Percentiles rank a stretch among this genome's conserved stretches.
phyloP scores from a whole-genome alignment of 1,140 invertebrate genomes.

The Caligus rogercresseyi region DNA sequence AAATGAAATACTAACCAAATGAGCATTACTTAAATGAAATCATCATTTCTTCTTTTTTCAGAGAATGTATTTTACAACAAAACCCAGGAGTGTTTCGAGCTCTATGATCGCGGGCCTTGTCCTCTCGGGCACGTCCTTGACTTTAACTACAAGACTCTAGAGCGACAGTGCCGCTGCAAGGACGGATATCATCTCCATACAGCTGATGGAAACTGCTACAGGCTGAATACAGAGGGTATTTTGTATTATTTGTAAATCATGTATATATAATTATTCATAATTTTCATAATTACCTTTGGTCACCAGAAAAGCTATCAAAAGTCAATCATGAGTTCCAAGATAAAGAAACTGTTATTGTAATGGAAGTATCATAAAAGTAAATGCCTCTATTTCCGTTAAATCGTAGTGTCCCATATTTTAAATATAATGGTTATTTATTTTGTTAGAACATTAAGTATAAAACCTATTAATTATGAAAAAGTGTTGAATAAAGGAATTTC shows the following conservation, averaged over 20 bases:
- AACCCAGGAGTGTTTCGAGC: slow-evolving; percentile 23
- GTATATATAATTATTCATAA: slow-evolving; percentile 2
- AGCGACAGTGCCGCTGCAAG: slow-evolving; percentile 24
- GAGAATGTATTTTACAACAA: slow-evolving; percentile 24
- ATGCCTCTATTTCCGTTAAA: not conserved
- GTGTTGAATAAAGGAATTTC: too few relatives aligned
- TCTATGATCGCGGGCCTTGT: slow-evolving; percentile 26
- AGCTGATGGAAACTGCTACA: slow-evolving; percentile 25
- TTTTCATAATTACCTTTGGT: not conserved
- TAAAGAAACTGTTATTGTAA: not conserved
- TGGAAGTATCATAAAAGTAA: not conserved
- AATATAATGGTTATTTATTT: not conserved
- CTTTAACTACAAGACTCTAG: slow-evolving; percentile 25
- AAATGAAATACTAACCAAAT: too few relatives aligned
- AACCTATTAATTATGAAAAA: too few relatives aligned
- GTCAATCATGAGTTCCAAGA: not conserved
- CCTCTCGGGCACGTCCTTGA: slow-evolving; percentile 24
- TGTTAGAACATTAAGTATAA: too few relatives aligned
- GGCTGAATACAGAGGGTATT: slow-evolving; percentile 24
- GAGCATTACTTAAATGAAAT: too few relatives aligned
- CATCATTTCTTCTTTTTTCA: not conserved
- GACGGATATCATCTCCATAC: slow-evolving; percentile 25
- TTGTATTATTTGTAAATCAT: not conserved
- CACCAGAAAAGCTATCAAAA: too few relatives aligned
- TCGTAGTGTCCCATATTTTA: not conserved